Evolutionary conservation across 1,140 invertebrate genomes (phyloP), one percentile per base, ranked within the genome.

Genomic region (Apocrypta bakeri): DNA sequence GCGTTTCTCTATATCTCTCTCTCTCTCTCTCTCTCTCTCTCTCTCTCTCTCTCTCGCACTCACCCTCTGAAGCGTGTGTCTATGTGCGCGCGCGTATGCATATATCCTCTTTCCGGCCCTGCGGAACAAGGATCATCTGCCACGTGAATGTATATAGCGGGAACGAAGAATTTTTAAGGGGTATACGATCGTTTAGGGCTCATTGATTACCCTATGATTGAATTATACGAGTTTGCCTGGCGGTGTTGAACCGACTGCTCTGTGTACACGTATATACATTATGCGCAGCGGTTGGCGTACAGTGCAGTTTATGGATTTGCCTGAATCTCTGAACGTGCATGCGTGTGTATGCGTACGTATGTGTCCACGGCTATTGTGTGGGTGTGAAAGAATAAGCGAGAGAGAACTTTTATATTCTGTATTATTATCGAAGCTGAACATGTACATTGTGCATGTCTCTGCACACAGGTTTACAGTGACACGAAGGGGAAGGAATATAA

Each of bases 1-100:
- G 86, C 86, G 85, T 83, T 85, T 86, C 84, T 86, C 84, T 82
- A 80, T 64, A n/a, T 27, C 75, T 25, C 71, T 25, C 76, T 78
- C 56, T 37, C 66, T 79, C 66, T 79, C 66, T 79, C 77, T 80
- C 33, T 71, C 78, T 40, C 25, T 71, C 68, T 48, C 61, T 27
- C 37, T 83, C 71, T 79, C n/a, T 68, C 64, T n/a, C n/a, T n/a
- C n/a, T n/a, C n/a, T n/a, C n/a, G n/a, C n/a, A n/a, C n/a, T n/a
- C n/a, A n/a, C n/a, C n/a, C n/a, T n/a, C 42, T 48, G 42, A 48
- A 48, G 42, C 48, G 17, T 17, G 48, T 17, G 14, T 56, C 2
- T 17, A 21, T 7, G 21, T n/a, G 48, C 17, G 42, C 29, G 40
- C 2, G 17, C n/a, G 2, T 8, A 66, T 12, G 6, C n/a, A 77